Percentiles rank a stretch among this genome's conserved stretches.
phyloP scores from a whole-genome alignment of 2,797 vertebrate genomes.

The Myotis pilosus region DNA sequence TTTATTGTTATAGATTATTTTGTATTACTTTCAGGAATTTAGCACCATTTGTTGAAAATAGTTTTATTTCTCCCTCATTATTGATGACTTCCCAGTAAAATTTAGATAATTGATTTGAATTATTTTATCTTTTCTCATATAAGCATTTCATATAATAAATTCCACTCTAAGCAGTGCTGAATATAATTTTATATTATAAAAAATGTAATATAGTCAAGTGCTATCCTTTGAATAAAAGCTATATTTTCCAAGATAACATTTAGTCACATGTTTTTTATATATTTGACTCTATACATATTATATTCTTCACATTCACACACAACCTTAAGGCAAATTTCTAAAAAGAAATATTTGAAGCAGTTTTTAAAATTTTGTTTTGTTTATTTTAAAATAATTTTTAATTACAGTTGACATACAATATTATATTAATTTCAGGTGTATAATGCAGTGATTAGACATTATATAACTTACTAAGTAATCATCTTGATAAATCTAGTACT shows the following conservation, averaged over 20 bases:
- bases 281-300: background rate
- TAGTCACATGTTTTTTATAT: background rate
- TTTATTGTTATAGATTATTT: background rate
- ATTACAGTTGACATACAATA: background rate
- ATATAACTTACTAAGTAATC: background rate
- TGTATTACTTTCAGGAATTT: background rate
- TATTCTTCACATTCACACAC: conserved; percentile 19
- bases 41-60: background rate
- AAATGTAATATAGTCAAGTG: background rate
- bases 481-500: background rate
- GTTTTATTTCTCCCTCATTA: background rate
- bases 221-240: conserved; percentile 29
- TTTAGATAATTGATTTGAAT: background rate
- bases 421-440: background rate
- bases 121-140: background rate
- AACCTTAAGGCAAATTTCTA: conserved; percentile 30
- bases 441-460: background rate
- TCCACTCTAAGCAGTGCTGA: background rate
- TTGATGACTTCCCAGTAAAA: background rate
- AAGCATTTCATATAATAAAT: background rate
- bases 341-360: conserved; percentile 39
- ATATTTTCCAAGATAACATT: background rate
- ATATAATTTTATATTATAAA: conserved; percentile 17
- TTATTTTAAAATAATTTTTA: background rate
- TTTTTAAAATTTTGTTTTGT: background rate